phyloP scores from a whole-genome alignment of 2,113 vertebrate species.

The Bubalus kerabau region DNA sequence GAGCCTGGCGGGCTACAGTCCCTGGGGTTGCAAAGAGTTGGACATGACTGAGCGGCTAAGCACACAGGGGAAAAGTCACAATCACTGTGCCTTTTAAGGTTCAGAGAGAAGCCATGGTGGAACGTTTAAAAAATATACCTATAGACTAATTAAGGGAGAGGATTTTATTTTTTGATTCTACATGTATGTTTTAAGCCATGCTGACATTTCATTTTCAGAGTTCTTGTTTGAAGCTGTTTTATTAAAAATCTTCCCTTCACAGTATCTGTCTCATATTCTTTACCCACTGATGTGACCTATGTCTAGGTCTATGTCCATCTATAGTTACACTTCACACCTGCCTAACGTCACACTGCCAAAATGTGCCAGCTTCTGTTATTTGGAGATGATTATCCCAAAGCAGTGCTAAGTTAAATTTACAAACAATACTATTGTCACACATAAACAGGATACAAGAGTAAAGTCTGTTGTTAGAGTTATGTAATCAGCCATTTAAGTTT shows the following conservation, averaged over 20 bases:
- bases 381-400: background rate
- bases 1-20: background rate
- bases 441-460: slow-evolving; percentile 16
- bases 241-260: background rate
- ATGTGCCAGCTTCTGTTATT: background rate
- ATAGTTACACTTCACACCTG: background rate
- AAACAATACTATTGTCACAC: slow-evolving; percentile 23
- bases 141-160: background rate
- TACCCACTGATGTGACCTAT: background rate
- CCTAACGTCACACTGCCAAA: background rate
- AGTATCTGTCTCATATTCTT: background rate
- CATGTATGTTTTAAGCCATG: background rate
- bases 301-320: background rate
- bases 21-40: background rate
- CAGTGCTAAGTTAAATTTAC: background rate
- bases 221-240: background rate
- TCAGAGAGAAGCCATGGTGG: background rate
- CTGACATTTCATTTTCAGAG: background rate
- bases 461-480: slow-evolving; percentile 25
- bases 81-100: background rate
- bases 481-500: background rate
- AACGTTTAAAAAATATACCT: background rate
- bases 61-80: background rate
- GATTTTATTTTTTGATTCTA: background rate
- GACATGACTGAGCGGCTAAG: background rate